phyloP scores from a whole-genome alignment of 2,888 invertebrate species.

The Ellobium chinense region DNA sequence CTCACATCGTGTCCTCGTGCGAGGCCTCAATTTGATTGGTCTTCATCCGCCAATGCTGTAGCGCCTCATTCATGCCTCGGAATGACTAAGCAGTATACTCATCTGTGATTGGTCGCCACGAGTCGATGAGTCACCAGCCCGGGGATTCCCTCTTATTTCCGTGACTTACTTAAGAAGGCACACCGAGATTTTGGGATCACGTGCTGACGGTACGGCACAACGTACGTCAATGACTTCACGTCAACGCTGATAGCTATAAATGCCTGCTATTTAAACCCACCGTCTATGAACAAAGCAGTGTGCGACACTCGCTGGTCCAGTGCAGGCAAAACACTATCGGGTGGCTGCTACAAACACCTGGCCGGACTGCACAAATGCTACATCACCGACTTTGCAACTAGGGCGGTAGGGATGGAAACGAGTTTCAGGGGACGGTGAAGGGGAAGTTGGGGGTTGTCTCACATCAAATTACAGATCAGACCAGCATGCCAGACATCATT shows the following conservation, averaged over 20 bases:
- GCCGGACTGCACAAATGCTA: too few relatives aligned
- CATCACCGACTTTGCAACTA: too few relatives aligned
- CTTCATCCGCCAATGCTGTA: neutral
- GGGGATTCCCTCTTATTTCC: slow-evolving; percentile 34
- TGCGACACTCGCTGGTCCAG: too few relatives aligned
- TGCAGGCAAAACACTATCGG: too few relatives aligned
- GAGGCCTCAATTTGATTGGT: slow-evolving; percentile 23
- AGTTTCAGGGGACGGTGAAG: too few relatives aligned
- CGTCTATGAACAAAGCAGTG: too few relatives aligned
- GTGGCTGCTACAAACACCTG: too few relatives aligned
- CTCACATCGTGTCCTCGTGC: slow-evolving; percentile 21
- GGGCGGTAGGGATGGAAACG: too few relatives aligned
- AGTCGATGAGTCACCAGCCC: slow-evolving; percentile 28
- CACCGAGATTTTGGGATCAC: slow-evolving; percentile 1
- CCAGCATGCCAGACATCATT: too few relatives aligned
- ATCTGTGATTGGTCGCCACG: slow-evolving; percentile 44
- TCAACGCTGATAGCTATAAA: neutral
- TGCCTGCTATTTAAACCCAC: neutral
- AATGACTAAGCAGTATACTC: slow-evolving; percentile 46
- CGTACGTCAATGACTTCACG: neutral
- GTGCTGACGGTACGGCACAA: slow-evolving; percentile 3
- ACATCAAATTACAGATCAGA: too few relatives aligned
- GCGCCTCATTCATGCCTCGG: slow-evolving; percentile 45
- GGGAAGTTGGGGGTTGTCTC: too few relatives aligned
- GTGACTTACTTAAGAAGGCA: neutral